Evolutionary conservation across 1,140 invertebrate species (phyloP).

Genomic region (Sminthurinus signatus): DNA sequence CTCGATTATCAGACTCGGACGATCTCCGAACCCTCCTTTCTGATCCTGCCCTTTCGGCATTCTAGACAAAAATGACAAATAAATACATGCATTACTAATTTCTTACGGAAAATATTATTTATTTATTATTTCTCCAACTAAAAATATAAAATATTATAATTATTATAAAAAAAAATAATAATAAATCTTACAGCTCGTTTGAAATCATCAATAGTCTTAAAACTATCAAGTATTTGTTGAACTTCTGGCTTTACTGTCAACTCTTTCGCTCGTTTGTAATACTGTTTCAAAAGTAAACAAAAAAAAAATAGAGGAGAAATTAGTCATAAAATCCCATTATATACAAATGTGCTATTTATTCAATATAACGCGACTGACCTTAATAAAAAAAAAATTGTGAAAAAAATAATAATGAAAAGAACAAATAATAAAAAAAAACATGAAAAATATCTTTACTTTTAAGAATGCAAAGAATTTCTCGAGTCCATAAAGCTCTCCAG

Average conservation of each 20-base stretch:
- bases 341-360: no score
- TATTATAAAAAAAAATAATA: background rate
- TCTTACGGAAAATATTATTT: background rate
- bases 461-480: constrained; percentile 99
- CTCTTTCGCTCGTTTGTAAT: constrained; percentile 60
- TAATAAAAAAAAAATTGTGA: no score
- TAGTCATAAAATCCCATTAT: no score
- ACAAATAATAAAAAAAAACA: no score
- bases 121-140: no score
- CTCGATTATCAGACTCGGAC: constrained; percentile 21
- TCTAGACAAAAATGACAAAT: constrained; percentile 1
- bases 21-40: constrained; percentile 14
- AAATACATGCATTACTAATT: background rate
- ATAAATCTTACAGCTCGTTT: constrained; percentile 34
- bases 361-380: no score
- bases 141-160: background rate
- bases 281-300: constrained; percentile 4
- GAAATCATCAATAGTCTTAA: constrained; percentile 93
- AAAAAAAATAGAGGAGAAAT: no score
- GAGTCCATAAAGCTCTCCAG: constrained; percentile 88
- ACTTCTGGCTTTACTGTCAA: constrained; percentile 75
- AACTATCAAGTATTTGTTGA: constrained; percentile 72
- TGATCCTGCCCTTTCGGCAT: background rate
- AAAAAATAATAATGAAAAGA: no score
- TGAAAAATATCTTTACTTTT: no score